Evolutionary conservation across 2,888 invertebrate genomes (phyloP), one percentile per base, ranked within the genome.

Genomic region (Maniola hyperantus): DNA sequence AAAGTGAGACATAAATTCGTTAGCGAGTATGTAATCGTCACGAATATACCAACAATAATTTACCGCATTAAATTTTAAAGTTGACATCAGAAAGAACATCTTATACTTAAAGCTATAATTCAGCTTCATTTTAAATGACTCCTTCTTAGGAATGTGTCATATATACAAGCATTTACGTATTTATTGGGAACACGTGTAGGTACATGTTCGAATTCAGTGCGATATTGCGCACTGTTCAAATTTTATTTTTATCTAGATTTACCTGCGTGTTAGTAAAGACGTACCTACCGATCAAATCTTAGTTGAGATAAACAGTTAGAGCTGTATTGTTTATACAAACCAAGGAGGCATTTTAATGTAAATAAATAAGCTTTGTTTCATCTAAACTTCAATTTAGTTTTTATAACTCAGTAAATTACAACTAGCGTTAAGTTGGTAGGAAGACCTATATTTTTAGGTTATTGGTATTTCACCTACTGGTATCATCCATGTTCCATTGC

Each of bases 71-170:
- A 88, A 91, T 92, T 91, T 89, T 84, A 89, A 91, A 92, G 91
- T 91, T 91, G 92, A 92, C 90, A 87, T 85, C 85, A 87, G 89
- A 91, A 90, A 91, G 91, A 91, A 87, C 86, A 81, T 88, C 88
- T 87, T 89, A 88, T 89, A 88, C 82, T n/a, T n/a, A n/a, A n/a
- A 85, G 87, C 79, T 71, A 86, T 91, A 88, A 84, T 81, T 90
- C 83, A 88, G 80, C 77, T 76, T 77, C 78, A 80, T 84, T 83
- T 84, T 84, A 83, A 72, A 85, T 85, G 87, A 84, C 77, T 79
- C 79, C 73, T 77, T 78, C 72, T 71, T 72, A 68, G 72, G 76
- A 74, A 74, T 77, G 74, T 73, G 73, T 72, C 74, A 72, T 74
- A 46, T 66, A 64, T 58, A 54, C 53, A 33, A 26, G 48, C 48